Evolutionary conservation across 35 echinoderm and acorn worm genomes (phyloP).

Genomic region (Strongylocentrotus purpuratus): DNA sequence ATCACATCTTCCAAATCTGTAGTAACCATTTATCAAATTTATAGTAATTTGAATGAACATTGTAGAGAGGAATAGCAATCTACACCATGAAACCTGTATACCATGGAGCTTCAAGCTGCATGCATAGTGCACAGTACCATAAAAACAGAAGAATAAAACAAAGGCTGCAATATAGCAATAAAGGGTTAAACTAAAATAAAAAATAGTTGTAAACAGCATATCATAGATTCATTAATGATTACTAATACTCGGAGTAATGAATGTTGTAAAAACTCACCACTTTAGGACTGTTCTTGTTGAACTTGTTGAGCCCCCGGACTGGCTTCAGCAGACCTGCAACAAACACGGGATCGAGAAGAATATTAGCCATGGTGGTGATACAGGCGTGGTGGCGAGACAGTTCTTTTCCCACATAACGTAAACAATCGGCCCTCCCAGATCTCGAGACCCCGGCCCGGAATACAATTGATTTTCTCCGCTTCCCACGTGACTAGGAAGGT

Average conservation of each 20-base stretch:
- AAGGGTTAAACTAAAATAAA: background rate
- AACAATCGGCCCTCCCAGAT: conserved; percentile 33
- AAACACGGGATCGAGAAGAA: conserved; percentile 66
- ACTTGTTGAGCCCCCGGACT: conserved; percentile 64
- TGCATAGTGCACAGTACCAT: background rate
- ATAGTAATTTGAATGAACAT: too few relatives aligned
- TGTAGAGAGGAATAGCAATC: too few relatives aligned
- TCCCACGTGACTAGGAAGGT: background rate
- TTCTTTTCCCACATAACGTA: conserved; percentile 23
- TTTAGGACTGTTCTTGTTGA: conserved; percentile 58
- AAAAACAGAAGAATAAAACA: background rate
- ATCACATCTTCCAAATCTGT: too few relatives aligned
- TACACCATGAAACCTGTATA: too few relatives aligned
- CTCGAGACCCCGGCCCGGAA: too few relatives aligned
- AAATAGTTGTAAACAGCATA: background rate
- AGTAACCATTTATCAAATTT: too few relatives aligned
- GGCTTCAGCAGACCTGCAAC: conserved; percentile 82
- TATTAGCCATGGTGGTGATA: conserved; percentile 52
- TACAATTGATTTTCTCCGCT: background rate
- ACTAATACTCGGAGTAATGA: too few relatives aligned
- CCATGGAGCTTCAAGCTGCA: too few relatives aligned
- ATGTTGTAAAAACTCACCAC: conserved; percentile 18
- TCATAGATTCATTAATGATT: background rate
- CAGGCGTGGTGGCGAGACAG: conserved; percentile 2
- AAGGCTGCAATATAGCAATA: background rate